Evolutionary conservation across 1,140 invertebrate genomes (phyloP).

Genomic region (Aphis craccivora): DNA sequence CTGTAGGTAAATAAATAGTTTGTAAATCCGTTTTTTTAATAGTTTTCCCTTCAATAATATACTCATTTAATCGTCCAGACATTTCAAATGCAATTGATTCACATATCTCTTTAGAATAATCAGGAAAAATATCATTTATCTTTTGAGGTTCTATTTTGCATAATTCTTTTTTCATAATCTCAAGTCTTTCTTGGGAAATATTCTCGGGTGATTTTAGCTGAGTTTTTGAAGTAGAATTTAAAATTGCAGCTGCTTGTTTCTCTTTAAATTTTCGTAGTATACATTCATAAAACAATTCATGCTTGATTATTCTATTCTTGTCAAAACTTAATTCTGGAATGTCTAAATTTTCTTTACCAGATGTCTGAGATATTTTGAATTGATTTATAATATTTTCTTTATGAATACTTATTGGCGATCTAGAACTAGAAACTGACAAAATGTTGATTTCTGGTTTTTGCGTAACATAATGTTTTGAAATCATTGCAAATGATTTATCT

Average conservation of each 20-base stretch:
- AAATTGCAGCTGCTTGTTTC: background rate
- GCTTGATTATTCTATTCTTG: conserved; percentile 18
- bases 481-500: background rate
- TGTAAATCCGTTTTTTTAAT: conserved; percentile 19
- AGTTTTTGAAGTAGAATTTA: background rate
- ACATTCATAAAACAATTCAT: conserved; percentile 30
- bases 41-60: conserved; percentile 24
- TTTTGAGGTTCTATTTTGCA: conserved; percentile 17
- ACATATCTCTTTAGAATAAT: background rate
- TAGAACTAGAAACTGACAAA: background rate
- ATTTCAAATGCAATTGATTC: background rate
- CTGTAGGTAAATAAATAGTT: background rate
- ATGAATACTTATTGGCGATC: background rate
- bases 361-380: background rate
- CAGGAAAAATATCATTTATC: conserved; percentile 25
- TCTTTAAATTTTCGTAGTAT: conserved; percentile 48
- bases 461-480: conserved; percentile 32
- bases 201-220: background rate
- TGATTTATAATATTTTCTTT: conserved; percentile 19
- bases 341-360: conserved; percentile 42
- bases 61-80: background rate
- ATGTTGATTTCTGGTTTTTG: conserved; percentile 3
- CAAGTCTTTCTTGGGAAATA: conserved; percentile 25
- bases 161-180: conserved; percentile 13
- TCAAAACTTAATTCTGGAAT: conserved; percentile 30